Evolutionary conservation across 1,140 invertebrate species (phyloP), one percentile per base, ranked within the genome.

Genomic region (Dysdera silvatica): DNA sequence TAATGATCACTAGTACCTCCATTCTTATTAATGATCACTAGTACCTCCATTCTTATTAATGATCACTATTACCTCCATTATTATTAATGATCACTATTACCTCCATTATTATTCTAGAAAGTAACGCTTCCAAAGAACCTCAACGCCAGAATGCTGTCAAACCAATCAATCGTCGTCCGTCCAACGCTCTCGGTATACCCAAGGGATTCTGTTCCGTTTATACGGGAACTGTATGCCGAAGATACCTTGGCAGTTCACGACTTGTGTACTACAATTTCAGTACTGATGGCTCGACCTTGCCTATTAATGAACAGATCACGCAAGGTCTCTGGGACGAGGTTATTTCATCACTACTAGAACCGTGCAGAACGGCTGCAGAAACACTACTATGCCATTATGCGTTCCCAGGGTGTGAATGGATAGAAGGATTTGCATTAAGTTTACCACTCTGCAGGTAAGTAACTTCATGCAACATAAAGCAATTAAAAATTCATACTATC

Each of bases 351-450:
- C 78, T 92, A 8, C 81, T 82, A 47, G 87, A 91, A 68, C 85
- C 88, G 47, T 96, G 93, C 78, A 80, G 86, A 51, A 84, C 82
- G 67, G 87, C 87, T 49, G 91, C 92, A 32, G 89, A 93, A 78
- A 86, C 87, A 75, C 80, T 95, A 70, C 78, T 96, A 6, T 96
- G 93, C 76, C 82, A 87, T 55, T 94, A 91, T 78, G 91, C 91
- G 10, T 95, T 95, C 78, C 92, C 92, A 4, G 83, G 87, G 72
- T 96, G 93, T 73, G 79, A 83, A 45, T 73, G 85, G 68, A 81
- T 82, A 12, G 62, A 69, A 69, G 81, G 82, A 8, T 52, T 61
- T 24, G 67, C 68, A 16, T 45, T 51, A 28, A 53, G 56, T 28
- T 68, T 68, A 23, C 65, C 61, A 37, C 23, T 92, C 12, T 95